Evolutionary conservation across 53 echinoderm and acorn worm species (phyloP).

Genomic region (Actinopyga echinites): DNA sequence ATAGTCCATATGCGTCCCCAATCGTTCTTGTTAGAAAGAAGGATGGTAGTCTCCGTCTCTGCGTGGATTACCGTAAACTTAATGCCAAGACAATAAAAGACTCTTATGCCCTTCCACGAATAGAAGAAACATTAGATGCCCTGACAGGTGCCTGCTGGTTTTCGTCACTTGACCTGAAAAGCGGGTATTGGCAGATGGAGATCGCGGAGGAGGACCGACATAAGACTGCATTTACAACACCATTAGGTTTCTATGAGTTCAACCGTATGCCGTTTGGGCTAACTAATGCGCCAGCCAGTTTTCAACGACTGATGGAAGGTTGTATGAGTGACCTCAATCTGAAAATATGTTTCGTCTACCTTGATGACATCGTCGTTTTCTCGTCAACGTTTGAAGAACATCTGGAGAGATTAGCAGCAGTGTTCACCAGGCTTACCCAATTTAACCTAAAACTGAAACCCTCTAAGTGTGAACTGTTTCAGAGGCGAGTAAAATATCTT

Average conservation of each 20-base stretch:
- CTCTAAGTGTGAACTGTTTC: slow-evolving; percentile 53
- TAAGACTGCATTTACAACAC: slow-evolving; percentile 64
- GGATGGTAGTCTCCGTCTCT: slow-evolving; percentile 44
- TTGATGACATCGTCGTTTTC: slow-evolving; percentile 60
- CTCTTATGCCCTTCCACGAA: slow-evolving; percentile 53
- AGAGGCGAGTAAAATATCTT: slow-evolving; percentile 58
- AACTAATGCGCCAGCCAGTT: slow-evolving; percentile 44
- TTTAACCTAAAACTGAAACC: slow-evolving; percentile 60
- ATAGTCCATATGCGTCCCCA: slow-evolving; percentile 31
- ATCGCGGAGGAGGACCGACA: slow-evolving; percentile 50
- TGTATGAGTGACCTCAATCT: slow-evolving; percentile 55
- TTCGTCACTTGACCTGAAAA: slow-evolving; percentile 55
- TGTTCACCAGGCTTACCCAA: slow-evolving; percentile 41
- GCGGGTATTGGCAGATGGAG: slow-evolving; percentile 57
- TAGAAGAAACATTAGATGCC: slow-evolving; percentile 36
- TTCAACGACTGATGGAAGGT: slow-evolving; percentile 57
- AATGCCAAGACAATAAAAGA: slow-evolving; percentile 43
- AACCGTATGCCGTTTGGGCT: slow-evolving; percentile 60
- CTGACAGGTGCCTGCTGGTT: slow-evolving; percentile 44
- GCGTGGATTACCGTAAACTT: slow-evolving; percentile 47
- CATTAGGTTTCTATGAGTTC: slow-evolving; percentile 59
- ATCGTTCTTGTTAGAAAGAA: slow-evolving; percentile 59
- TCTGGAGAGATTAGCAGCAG: slow-evolving; percentile 34
- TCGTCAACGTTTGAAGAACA: slow-evolving; percentile 39
- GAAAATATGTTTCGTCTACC: slow-evolving; percentile 48